Evolutionary conservation across 2,888 invertebrate genomes (phyloP), one percentile per base, ranked within the genome.

Genomic region (Danaus chrysippus): DNA sequence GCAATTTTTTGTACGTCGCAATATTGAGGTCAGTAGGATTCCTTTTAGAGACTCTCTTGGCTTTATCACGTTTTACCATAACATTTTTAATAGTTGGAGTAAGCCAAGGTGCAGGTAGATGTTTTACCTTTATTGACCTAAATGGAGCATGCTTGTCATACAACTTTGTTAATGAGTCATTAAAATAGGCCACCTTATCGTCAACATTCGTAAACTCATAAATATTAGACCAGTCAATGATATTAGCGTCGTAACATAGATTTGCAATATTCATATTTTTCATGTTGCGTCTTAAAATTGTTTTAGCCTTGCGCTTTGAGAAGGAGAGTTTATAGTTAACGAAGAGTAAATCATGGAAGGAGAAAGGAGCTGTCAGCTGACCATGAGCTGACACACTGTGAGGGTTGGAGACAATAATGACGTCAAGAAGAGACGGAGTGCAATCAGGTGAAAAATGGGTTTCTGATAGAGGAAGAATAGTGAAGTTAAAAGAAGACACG

Each of bases 381-480:
- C 68, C 68, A 52, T 65, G 60, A 15, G 59, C 58, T 5, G 58
- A 58, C 3, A 65, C 58, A n/a, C 60, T 59, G 10, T 53, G n/a
- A 34, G 41, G 54, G 54, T 63, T 58, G 9, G 58, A 58, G 10
- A 52, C 55, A 11, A 61, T 46, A 9, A 55, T 58, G 11, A 64
- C 54, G 42, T 59, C 61, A 42, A 68, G 59, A 12, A 62, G 59
- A n/a, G n/a, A n/a, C n/a, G n/a, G n/a, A n/a, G n/a, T n/a, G n/a
- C n/a, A n/a, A n/a, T n/a, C n/a, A n/a, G 11, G 65, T 59, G n/a
- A 62, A 46, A 60, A 62, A 58, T 68, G 68, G 10, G 68, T 68
- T 12, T 63, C 55, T 9, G 43, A 34, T 8, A 54, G 42, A 1
- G 64, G 59, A 49, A 59, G 62, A 15, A 65, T 54, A 34, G 61